Evolutionary conservation across 2,888 invertebrate species (phyloP).

Genomic region (Operophtera brumata): DNA sequence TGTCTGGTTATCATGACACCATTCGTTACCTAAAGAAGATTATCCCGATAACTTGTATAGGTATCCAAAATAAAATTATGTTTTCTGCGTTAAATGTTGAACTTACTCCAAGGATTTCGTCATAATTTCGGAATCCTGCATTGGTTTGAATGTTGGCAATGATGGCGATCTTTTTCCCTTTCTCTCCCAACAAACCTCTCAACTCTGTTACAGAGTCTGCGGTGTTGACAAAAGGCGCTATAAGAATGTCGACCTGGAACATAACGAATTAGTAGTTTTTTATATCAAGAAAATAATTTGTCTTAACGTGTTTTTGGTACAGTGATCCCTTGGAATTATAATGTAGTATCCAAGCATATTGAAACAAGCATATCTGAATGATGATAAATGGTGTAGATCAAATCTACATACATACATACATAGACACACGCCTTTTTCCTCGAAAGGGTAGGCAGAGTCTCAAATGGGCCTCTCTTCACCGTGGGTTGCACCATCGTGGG

Average conservation of each 20-base stretch:
- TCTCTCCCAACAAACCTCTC: conserved; percentile 57
- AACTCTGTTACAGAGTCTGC: conserved; percentile 50
- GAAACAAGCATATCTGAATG: too few species aligned
- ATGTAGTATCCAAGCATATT: too few species aligned
- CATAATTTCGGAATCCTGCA: conserved; percentile 60
- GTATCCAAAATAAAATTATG: neutral
- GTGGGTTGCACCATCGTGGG: too few species aligned
- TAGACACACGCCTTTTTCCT: too few species aligned
- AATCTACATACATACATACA: too few species aligned
- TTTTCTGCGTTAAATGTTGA: neutral
- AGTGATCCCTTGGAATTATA: too few species aligned
- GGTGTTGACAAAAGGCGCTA: conserved; percentile 59
- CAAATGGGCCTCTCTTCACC: too few species aligned
- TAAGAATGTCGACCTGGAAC: conserved; percentile 64
- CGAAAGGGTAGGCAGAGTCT: too few species aligned
- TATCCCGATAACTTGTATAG: neutral
- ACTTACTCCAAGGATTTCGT: conserved; percentile 59
- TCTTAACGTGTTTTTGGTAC: too few species aligned
- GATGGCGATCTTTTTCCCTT: conserved; percentile 64
- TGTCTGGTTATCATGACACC: conserved; percentile 86
- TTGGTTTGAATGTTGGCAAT: conserved; percentile 67
- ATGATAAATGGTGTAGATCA: too few species aligned
- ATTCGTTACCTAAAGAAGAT: conserved; percentile 67
- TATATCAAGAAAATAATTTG: neutral
- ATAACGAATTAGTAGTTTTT: too few species aligned